phyloP scores from a whole-genome alignment of 2,113 vertebrate species.

The Helogale parvula region DNA sequence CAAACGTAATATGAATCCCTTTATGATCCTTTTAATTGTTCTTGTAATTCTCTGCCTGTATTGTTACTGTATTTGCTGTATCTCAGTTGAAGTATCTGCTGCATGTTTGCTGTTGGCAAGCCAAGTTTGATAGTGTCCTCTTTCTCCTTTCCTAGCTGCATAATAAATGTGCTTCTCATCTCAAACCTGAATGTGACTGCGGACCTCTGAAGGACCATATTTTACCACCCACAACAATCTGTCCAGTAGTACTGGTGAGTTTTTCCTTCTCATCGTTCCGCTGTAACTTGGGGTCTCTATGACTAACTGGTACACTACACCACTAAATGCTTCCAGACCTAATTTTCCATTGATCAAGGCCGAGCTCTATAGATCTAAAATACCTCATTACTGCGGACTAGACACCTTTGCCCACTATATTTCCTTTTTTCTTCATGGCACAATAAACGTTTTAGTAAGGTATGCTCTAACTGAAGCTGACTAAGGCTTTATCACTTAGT shows the following conservation, averaged over 20 bases:
- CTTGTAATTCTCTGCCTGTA: not conserved
- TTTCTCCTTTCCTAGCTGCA: slow-evolving; percentile 88
- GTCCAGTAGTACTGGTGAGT: slow-evolving; percentile 95
- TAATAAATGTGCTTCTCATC: slow-evolving; percentile 97
- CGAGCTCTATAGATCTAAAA: not conserved
- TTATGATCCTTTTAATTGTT: slow-evolving; percentile 27
- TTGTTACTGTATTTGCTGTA: not conserved
- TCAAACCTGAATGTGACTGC: slow-evolving; percentile 97
- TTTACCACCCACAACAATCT: slow-evolving; percentile 95
- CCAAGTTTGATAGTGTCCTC: slow-evolving; percentile 68
- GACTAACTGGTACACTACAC: not conserved
- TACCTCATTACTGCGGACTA: not conserved
- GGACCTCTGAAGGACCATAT: slow-evolving; percentile 95
- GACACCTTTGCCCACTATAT: not conserved
- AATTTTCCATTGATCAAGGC: not conserved
- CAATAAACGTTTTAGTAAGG: slow-evolving; percentile 67
- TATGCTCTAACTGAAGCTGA: slow-evolving; percentile 76
- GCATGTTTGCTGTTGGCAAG: not conserved
- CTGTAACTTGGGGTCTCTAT: not conserved
- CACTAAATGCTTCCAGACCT: not conserved
- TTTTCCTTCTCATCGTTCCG: slow-evolving; percentile 12
- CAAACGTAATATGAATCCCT: not conserved
- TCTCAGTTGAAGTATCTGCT: not conserved
- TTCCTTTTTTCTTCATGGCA: slow-evolving; percentile 66
- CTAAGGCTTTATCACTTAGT: slow-evolving; percentile 82